Evolutionary conservation across 2,113 vertebrate species (phyloP).

Genomic region (Phrynosoma platyrhinos): DNA sequence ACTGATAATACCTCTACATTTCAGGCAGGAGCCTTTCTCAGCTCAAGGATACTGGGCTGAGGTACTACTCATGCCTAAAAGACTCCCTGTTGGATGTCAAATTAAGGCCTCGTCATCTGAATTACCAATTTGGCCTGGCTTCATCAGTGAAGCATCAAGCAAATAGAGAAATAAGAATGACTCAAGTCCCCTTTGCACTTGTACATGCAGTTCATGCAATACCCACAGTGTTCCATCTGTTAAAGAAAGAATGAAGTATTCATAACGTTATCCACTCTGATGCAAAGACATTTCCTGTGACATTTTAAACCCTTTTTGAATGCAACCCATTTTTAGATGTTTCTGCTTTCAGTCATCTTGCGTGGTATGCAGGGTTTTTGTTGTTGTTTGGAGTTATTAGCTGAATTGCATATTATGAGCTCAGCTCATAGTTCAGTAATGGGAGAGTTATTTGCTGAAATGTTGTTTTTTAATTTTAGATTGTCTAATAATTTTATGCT

Average conservation of each 20-base stretch:
- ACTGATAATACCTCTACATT: too few species aligned
- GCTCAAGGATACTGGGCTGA: background rate
- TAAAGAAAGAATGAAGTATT: slow-evolving; percentile 77
- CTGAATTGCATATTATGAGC: slow-evolving; percentile 74
- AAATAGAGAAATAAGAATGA: slow-evolving; percentile 41
- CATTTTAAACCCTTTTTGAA: slow-evolving; percentile 81
- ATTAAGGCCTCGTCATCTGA: background rate
- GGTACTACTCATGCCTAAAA: background rate
- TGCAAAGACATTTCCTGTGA: slow-evolving; percentile 80
- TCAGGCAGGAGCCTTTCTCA: too few species aligned
- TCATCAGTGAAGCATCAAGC: slow-evolving; percentile 36
- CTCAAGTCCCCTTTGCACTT: slow-evolving; percentile 6
- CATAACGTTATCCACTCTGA: slow-evolving; percentile 75
- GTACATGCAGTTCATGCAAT: slow-evolving; percentile 12
- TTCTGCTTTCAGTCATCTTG: slow-evolving; percentile 73
- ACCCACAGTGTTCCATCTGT: slow-evolving; percentile 67
- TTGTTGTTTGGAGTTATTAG: slow-evolving; percentile 66
- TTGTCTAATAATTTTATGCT: slow-evolving; percentile 68
- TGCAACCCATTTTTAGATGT: slow-evolving; percentile 70
- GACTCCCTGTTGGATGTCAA: background rate
- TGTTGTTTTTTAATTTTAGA: slow-evolving; percentile 64
- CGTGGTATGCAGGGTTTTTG: slow-evolving; percentile 56
- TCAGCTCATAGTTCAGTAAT: slow-evolving; percentile 65
- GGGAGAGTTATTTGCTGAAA: slow-evolving; percentile 71
- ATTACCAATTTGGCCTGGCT: slow-evolving; percentile 10